phyloP scores from a whole-genome alignment of 1,140 invertebrate genomes.

The Cydia strobilella region DNA sequence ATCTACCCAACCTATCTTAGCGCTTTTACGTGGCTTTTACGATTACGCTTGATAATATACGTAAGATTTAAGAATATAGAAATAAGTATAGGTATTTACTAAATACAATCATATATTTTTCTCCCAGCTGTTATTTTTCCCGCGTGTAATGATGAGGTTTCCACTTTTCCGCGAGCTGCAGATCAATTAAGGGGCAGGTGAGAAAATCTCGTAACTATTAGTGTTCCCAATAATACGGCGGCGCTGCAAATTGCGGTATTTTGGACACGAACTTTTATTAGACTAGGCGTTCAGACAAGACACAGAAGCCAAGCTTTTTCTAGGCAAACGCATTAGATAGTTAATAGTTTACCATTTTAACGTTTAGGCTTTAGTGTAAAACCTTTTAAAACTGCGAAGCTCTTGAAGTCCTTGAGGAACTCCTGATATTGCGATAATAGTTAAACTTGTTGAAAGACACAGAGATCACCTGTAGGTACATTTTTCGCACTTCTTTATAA shows the following conservation, averaged over 20 bases:
- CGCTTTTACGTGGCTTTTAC: too few species aligned
- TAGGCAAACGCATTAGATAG: neutral
- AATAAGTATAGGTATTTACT: neutral
- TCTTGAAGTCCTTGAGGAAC: too few species aligned
- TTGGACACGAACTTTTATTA: constrained; percentile 38
- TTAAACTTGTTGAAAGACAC: too few species aligned
- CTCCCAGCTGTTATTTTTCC: constrained; percentile 1
- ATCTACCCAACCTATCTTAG: too few species aligned
- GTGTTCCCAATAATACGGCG: constrained; percentile 45
- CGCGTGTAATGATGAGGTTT: constrained; percentile 15
- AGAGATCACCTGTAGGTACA: too few species aligned
- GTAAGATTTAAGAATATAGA: neutral
- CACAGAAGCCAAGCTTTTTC: neutral
- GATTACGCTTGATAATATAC: too few species aligned
- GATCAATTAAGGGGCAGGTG: constrained; percentile 38
- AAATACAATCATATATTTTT: neutral
- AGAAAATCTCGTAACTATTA: constrained; percentile 46
- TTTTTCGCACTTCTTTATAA: too few species aligned
- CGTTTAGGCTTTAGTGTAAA: too few species aligned
- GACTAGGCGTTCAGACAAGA: constrained; percentile 20
- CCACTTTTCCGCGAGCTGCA: constrained; percentile 37
- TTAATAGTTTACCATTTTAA: too few species aligned
- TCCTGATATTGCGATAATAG: too few species aligned
- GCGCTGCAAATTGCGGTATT: constrained; percentile 48
- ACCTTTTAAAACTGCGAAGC: too few species aligned